Base-by-base conservation (phyloP, 2,888 invertebrate species). In the Mylabris sibirica region DNA sequence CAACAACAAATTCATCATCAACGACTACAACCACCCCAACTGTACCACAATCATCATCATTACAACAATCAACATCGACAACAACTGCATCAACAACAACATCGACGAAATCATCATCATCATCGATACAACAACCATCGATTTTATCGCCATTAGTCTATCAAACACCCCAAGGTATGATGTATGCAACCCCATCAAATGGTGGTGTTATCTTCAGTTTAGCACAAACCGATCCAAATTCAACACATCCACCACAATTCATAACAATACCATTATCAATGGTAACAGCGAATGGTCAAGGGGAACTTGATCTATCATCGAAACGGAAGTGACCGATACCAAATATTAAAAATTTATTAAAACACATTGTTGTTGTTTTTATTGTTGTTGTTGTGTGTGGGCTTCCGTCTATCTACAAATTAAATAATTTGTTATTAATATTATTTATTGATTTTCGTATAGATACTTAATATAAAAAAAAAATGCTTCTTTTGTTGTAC, bases 211-310 rank as follows among this genome's bases (percentile, higher is more conserved):
- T 86, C 68, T 82, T 86, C 75, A 84, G 86, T 71, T 74, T 86
- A 60, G 81, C 84, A 11, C 84, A 82, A 70, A 76, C 79, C 60
- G 78, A 81, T 68, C 80, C 79, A n/a, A 80, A 78, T 75, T 74
- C 79, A 5, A 74, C 75, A 5, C 88, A 88, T 78, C 89, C 88
- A 53, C 89, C 88, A 53, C 91, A 91, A 83, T 91, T 90, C 85
- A 91, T 92, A 81, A 91, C 91, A 67, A 91, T 92, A 82, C 91
- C 91, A 65, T 84, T 91, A 74, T 90, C 90, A 38, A 90, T 91
- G 86, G 88, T 90, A 17, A 86, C 80, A 74, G 86, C 81, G 61
- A 78, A 82, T 30, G 85, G 84, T 44, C 81, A 84, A 68, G 81
- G 84, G 1, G 88, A 83, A 72, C 72, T 83, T 66, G 83, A 83